These are phyloP conservation scores for Acrocera orbiculus DNA, from an alignment of 2,888 invertebrate genomes.

Conservation along the genomic window DNA sequence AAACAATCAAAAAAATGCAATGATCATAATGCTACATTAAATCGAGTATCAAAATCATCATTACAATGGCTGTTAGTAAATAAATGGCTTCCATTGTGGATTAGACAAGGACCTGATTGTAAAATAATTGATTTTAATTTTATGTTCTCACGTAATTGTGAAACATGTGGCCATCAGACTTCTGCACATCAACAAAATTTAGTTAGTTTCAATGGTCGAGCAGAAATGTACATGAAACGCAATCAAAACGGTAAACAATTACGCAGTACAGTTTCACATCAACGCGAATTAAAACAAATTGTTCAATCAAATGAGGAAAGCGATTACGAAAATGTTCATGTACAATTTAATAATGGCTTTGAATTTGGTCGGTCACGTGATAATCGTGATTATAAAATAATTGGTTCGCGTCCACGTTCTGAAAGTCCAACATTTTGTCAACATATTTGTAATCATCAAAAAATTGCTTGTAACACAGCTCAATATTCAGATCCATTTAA, in stretches of 20 bases:
- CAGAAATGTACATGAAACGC: constrained; percentile 19
- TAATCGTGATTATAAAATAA: constrained; percentile 15
- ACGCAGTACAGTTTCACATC: constrained; percentile 23
- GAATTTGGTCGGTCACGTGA: constrained; percentile 29
- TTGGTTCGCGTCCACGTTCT: constrained; percentile 20
- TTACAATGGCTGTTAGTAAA: constrained; percentile 49
- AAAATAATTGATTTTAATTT: constrained; percentile 35
- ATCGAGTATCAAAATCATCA: constrained; percentile 41
- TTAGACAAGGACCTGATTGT: constrained; percentile 36
- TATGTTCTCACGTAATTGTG: constrained; percentile 32
- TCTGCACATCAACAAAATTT: constrained; percentile 22
- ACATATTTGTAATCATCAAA: constrained; percentile 15
- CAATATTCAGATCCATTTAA: constrained; percentile 26
- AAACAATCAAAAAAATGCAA: constrained; percentile 18
- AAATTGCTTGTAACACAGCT: constrained; percentile 4
- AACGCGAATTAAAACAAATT: constrained; percentile 19
- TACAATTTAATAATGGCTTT: constrained; percentile 30
- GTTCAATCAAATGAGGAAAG: constrained; percentile 20
- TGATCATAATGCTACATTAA: constrained; percentile 22
- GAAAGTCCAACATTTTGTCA: constrained; percentile 27
- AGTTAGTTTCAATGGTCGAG: constrained; percentile 25
- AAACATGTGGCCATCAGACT: constrained; percentile 22
- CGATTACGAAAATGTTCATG: constrained; percentile 30
- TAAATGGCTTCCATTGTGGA: constrained; percentile 46
- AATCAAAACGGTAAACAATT: constrained; percentile 19